Evolutionary conservation across 2,888 invertebrate genomes (phyloP), one percentile per base, ranked within the genome.

Genomic region (Lasioglossum vierecki): DNA sequence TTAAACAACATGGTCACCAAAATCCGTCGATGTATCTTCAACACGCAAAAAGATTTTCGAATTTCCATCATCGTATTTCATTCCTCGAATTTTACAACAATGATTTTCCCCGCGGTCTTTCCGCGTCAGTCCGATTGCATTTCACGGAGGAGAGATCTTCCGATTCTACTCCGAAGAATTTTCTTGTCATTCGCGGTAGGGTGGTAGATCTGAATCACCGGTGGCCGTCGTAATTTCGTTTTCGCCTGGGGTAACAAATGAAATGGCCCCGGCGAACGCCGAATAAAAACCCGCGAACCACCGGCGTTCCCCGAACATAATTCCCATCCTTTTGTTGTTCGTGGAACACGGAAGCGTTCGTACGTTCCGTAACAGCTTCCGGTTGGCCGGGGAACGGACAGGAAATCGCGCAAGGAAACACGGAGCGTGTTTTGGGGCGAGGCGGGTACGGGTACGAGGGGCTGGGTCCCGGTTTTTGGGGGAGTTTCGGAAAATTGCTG

Each of bases 401-500:
- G 78, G 53, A 72, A 84, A 74, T 83, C 71, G 78, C 63, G 35
- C 49, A 68, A 74, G 57, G 26, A 49, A 30, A 6, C 9, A 26
- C 49, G 60, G 35, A 49, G 49, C 35, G 44, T 13, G 11, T 22
- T 53, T 53, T 2, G 30, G 26, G 15, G 44, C 35, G 68, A 57
- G 60, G 26, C 30, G 63, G 44, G 70, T 6, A 66, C 30, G 30
- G 13, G 63, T 57, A 13, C 39, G 46, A 11, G 5, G 2, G 63
- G 6, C 13, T 6, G 35, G 5, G 35, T 60, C 18, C 70, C 4
- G 60, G 60, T 44, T 66, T 85, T 78, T 72, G n/a, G 30, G 18
- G 41, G 75, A 77, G 77, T 79, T 85, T 84, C 41, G 72, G 49
- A 81, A 85, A 85, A 78, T 82, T 74, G 60, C 78, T 41, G 41